Percentiles rank a stretch among this genome's conserved stretches.
Evolutionary conservation across 2,797 vertebrate genomes (phyloP).

Genomic region (Cyclura pinguis): DNA sequence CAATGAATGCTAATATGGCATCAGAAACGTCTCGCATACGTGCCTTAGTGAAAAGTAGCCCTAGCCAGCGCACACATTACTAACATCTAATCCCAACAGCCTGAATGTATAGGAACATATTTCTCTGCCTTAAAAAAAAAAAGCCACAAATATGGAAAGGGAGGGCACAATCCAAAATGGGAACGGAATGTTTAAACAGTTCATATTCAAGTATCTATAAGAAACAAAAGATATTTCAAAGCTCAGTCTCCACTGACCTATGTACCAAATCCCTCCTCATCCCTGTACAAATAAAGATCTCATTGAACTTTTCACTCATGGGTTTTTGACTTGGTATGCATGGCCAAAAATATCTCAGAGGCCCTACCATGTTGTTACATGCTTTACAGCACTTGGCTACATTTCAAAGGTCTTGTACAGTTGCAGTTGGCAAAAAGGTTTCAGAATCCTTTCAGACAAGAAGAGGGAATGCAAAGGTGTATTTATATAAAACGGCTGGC

Average conservation of each 20-base stretch:
- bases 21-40: not conserved
- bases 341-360: not conserved
- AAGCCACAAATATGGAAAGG: not conserved
- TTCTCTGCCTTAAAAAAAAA: not conserved
- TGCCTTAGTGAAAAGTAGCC: constrained; percentile 8
- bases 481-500: constrained; percentile 2
- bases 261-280: constrained; percentile 19
- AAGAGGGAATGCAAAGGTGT: constrained; percentile 37
- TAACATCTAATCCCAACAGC: constrained; percentile 58
- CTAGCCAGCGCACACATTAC: constrained; percentile 34
- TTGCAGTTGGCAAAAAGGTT: constrained; percentile 33
- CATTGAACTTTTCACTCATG: constrained; percentile 34
- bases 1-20: constrained; percentile 41
- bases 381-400: constrained; percentile 42
- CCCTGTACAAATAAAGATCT: constrained; percentile 47
- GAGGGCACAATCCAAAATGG: not conserved
- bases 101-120: constrained; percentile 57
- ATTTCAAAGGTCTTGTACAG: constrained; percentile 34
- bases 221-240: constrained; percentile 29
- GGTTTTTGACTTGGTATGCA: not conserved
- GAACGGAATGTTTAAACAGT: constrained; percentile 24
- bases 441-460: constrained; percentile 26
- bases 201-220: constrained; percentile 6
- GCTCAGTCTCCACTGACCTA: constrained; percentile 21
- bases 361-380: constrained; percentile 39